Base-by-base conservation (phyloP, 1,140 invertebrate species). In the Forficula auricularia region DNA sequence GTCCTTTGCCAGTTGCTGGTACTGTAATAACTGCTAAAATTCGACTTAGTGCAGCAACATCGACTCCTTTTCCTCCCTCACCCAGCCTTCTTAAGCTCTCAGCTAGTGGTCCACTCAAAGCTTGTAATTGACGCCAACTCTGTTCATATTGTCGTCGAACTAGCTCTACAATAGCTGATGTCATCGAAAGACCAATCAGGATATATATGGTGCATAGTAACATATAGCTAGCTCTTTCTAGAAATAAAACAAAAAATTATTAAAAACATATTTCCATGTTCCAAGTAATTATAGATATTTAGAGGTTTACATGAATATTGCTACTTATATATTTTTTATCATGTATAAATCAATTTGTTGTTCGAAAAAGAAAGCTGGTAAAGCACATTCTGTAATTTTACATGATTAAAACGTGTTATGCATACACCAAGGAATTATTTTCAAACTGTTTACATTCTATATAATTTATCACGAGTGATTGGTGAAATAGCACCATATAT, bases 151-250 rank as follows among this genome's bases (percentile, higher is more conserved):
- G 83, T 40, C 79, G 63, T 39, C 83, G 62, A 27, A 88, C 82
- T 45, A 88, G 62, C 61, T 94, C 89, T 51, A 94, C 94, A 50
- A 92, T 91, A 47, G 91, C 96, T 1, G 88, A 87, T 2, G 91
- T 91, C 34, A 97, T 59, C 2, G 90, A 88, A 58, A 97, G 66
- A 3, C 92, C 92, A 43, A 96, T 77, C 41, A 96, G 67, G 50
- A 96, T 86, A 63, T 95, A 97, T 45, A 92, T 54, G 0, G 87
- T 90, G 58, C 86, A 91, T 1, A 86, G 62, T 41, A 94, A 62
- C 76, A 91, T 86, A 58, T 89, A 90, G 49, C 80, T 79, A 19
- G 81, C 81, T 53, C 79, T 75, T 52, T 82, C 81, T 89, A 59
- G 31, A 60, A 55, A 50, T 45, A 50, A 32, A 32, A 32, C 31